Evolutionary conservation across 2,797 vertebrate genomes (phyloP), one percentile per base, ranked within the genome.

Genomic region (Hoplostethus atlanticus): DNA sequence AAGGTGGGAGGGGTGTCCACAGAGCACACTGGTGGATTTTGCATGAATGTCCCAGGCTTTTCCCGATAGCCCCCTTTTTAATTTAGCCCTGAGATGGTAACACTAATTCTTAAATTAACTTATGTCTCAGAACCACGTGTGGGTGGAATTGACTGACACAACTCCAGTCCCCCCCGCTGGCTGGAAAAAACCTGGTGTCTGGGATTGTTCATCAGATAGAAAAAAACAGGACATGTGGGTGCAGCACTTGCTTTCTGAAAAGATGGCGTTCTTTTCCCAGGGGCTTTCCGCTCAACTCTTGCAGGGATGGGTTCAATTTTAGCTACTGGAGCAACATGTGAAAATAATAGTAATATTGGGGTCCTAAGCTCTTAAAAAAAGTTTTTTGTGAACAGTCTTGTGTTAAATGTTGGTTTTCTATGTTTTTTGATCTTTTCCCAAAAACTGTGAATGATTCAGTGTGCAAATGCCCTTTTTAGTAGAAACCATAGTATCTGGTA

Each of bases 101-200:
- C 17, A 25, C 57, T 85, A 57, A 79, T 71, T 71, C 40, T 5
- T 80, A 48, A 65, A 56, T 55, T n/a, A 57, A 58, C 59, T 68
- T 2, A 0, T 85, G 58, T 89, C 90, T 42, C 83, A 99, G 97
- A 96, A 93, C 76, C 97, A 98, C 0, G 95, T 98, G 74, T 98
- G 97, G 97, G 95, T 97, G 75, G 96, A 98, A 15, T 96, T 97
- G 47, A 97, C 96, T 2, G 93, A 65, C 96, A 98, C 89, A 97
- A 98, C 80, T 96, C 96, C 5, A 93, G 88, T 56, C 94, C 98
- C 97, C 97, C 4, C 97, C 96, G 0, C 84, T 98, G 86, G 97
- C 97, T 11, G 97, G 98, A 87, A 98, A 97, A 81, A 95, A 87
- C 96, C 97, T 0, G 97, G 57, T 96, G 96, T 64, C 92, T 98